Percentiles rank a stretch among this genome's conserved stretches.
phyloP scores from a whole-genome alignment of 2,888 invertebrate genomes.

The Sinhomidia bicolor region DNA sequence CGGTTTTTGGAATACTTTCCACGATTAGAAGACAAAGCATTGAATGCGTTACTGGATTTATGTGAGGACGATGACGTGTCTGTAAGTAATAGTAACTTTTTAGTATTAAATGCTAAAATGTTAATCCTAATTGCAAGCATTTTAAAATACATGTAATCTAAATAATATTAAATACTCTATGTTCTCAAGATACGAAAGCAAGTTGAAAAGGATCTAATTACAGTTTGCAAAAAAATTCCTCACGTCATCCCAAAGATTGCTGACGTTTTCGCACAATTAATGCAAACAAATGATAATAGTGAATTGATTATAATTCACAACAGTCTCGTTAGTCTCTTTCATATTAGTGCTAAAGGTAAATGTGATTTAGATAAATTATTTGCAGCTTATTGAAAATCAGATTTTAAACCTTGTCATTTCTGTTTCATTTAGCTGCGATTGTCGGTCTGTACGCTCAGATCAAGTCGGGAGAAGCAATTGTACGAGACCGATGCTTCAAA shows the following conservation, averaged over 20 bases:
- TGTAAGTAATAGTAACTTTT: background rate
- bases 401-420: too few relatives aligned
- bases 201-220: conserved; percentile 88
- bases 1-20: conserved; percentile 97
- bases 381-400: too few relatives aligned
- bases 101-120: background rate
- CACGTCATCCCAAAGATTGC: conserved; percentile 93
- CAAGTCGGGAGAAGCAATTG: conserved; percentile 87
- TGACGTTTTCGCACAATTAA: conserved; percentile 94
- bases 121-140: background rate
- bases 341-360: conserved; percentile 84
- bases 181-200: conserved; percentile 89
- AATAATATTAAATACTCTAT: too few relatives aligned
- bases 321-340: conserved; percentile 90
- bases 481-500: conserved; percentile 93
- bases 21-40: conserved; percentile 90
- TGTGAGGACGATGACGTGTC: conserved; percentile 97
- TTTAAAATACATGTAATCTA: background rate
- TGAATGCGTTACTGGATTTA: conserved; percentile 95
- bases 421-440: conserved; percentile 85
- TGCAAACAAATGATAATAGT: conserved; percentile 92
- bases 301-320: conserved; percentile 93
- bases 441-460: conserved; percentile 88
- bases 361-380: background rate
- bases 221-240: conserved; percentile 92